Percentiles rank a stretch among this genome's conserved stretches.
Conservation (phyloP, 92 coral and sea anemone species). For the Siderastrea radians region DNA sequence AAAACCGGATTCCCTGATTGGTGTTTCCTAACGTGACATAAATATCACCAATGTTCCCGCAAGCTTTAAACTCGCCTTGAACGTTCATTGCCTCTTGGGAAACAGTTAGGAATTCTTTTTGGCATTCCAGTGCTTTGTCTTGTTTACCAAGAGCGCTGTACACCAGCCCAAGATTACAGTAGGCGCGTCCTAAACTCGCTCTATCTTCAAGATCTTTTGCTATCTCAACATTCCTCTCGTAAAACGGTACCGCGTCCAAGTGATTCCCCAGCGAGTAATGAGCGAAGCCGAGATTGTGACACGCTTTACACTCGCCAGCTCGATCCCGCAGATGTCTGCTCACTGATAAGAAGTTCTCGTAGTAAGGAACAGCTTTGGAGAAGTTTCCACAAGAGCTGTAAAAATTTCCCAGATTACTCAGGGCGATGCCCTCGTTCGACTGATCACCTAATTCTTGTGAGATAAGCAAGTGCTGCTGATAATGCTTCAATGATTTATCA, state of each 20-base stretch:
- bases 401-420: conserved; percentile 95
- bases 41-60: conserved; percentile 96
- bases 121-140: conserved; percentile 85
- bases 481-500: conserved; percentile 94
- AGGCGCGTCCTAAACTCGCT: conserved; percentile 87
- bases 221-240: conserved; percentile 91
- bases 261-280: conserved; percentile 93
- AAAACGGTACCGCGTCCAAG: conserved; percentile 83
- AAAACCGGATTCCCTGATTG: conserved; percentile 84
- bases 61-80: conserved; percentile 87
- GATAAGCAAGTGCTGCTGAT: conserved; percentile 91
- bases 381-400: conserved; percentile 97
- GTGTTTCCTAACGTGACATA: conserved; percentile 79
- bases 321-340: conserved; percentile 79
- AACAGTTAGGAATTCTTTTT: conserved; percentile 79
- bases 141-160: conserved; percentile 88
- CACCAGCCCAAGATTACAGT: conserved; percentile 95
- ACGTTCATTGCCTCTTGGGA: conserved; percentile 82
- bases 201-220: conserved; percentile 88
- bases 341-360: conserved; percentile 84
- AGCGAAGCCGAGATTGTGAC: conserved; percentile 97
- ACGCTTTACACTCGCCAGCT: conserved; percentile 92
- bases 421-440: conserved; percentile 89
- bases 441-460: conserved; percentile 88
- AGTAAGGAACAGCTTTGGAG: conserved; percentile 84